A percentile compares a stretch with the other conserved stretches of the same genome.
Evolutionary conservation across 2,113 vertebrate genomes (phyloP).

Genomic region (Strigops habroptila): DNA sequence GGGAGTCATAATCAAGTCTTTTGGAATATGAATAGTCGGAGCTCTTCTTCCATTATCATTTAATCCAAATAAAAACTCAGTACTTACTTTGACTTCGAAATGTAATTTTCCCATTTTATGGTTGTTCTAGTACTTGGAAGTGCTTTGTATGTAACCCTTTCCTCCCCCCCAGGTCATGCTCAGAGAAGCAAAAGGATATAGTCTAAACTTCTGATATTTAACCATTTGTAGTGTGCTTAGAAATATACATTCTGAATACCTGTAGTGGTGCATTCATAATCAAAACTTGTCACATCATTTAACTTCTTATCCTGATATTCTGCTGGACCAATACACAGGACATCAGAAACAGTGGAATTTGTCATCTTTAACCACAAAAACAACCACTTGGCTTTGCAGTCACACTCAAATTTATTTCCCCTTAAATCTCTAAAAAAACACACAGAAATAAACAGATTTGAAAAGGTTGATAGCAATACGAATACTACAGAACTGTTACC

Average conservation of each 20-base stretch:
- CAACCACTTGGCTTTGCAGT: constrained; percentile 97
- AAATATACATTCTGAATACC: constrained; percentile 75
- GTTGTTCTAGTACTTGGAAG: neutral
- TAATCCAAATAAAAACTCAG: constrained; percentile 27
- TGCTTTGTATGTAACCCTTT: neutral
- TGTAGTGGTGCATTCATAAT: constrained; percentile 92
- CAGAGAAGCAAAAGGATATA: neutral
- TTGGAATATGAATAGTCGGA: constrained; percentile 3
- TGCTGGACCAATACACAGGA: constrained; percentile 87
- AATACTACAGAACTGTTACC: constrained; percentile 31
- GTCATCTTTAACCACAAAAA: constrained; percentile 96
- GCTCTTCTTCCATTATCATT: constrained; percentile 23
- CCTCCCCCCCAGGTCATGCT: constrained; percentile 6
- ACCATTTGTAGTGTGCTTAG: constrained; percentile 30
- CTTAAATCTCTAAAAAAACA: constrained; percentile 87
- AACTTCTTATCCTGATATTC: constrained; percentile 93
- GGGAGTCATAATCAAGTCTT: constrained; percentile 45
- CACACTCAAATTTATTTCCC: constrained; percentile 95
- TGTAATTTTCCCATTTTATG: constrained; percentile 13
- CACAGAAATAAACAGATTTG: constrained; percentile 53
- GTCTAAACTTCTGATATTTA: neutral
- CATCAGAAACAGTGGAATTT: constrained; percentile 95
- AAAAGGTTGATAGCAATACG: neutral
- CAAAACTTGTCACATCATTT: constrained; percentile 89
- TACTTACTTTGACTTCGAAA: neutral